Base-by-base conservation (phyloP, 2,888 invertebrate genomes). In the Antheraea assamensis region DNA sequence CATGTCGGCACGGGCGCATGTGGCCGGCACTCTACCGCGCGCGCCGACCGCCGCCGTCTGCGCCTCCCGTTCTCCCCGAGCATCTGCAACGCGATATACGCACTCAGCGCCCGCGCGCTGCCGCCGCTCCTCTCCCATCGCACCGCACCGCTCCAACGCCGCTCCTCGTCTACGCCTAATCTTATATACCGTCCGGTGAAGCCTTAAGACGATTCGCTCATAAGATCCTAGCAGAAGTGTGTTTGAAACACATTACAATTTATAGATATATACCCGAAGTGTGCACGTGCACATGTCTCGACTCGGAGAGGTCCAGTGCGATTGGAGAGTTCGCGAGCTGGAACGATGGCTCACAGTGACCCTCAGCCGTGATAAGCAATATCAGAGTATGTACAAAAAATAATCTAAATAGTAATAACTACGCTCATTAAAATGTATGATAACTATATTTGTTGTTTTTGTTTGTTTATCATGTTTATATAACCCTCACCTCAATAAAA, bases 11-110 rank as follows among this genome's bases (percentile, higher is more conserved):
- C 91, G 90, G 86, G 90, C 89, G 92, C 93, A 93, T 93, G 93
- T 91, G 93, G 91, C 89, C 91, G 90, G 88, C 86, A 87, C 85
- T 85, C 87, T 93, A 92, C 89, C 92, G 93, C 90, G 86, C 88
- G 86, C 88, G 83, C 88, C 87, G 85, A 83, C 87, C 87, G 87
- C 88, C 90, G 87, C 87, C 85, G 87, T 87, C 86, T 81, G 84
- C 83, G 83, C 87, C 87, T 85, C 89, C 88, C 89, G 88, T 88
- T 83, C 88, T 87, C 85, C 84, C 88, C 90, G 83, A 87, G 87
- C 92, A 94, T 93, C 94, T 94, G 94, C 89, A 94, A 94, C 92
- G 92, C 93, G 93, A 94, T 87, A 93, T 89, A 93, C 88, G 88
- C 88, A 90, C 92, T 92, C 90, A 92, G 90, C 87, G 90, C 82